These are phyloP conservation scores for Nerophis ophidion DNA, from an alignment of 2,113 vertebrate genomes.

Conservation along the genomic window DNA sequence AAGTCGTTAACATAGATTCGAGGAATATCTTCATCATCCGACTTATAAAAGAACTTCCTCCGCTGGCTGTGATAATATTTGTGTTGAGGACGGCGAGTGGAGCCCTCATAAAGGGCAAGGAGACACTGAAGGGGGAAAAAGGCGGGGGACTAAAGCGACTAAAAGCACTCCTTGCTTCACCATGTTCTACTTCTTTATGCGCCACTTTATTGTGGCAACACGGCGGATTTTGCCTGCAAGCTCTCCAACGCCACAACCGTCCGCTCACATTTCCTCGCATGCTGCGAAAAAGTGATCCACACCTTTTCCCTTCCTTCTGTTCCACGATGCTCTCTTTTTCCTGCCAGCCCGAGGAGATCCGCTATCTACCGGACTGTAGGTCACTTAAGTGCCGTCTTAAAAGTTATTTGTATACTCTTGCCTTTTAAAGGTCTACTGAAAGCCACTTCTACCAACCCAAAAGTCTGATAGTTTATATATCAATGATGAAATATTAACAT, in stretches of 20 bases:
- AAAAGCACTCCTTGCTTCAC: constrained; percentile 16
- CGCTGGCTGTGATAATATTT: constrained; percentile 65
- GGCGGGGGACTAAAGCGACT: constrained; percentile 27
- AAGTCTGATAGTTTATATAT: too few species aligned
- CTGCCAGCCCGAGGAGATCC: constrained; percentile 34
- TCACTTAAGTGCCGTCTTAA: too few species aligned
- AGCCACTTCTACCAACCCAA: too few species aligned
- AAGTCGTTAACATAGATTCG: constrained; percentile 67
- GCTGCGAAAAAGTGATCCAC: constrained; percentile 57
- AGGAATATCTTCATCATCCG: constrained; percentile 64
- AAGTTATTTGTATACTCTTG: too few species aligned
- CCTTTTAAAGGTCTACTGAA: too few species aligned
- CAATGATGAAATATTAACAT: too few species aligned
- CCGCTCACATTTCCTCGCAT: constrained; percentile 53
- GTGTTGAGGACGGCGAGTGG: constrained; percentile 53
- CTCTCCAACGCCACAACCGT: constrained; percentile 32
- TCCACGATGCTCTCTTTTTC: constrained; percentile 41
- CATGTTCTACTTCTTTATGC: constrained; percentile 2
- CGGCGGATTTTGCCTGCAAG: constrained; percentile 23
- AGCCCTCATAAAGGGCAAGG: constrained; percentile 16
- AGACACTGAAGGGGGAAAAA: constrained; percentile 10
- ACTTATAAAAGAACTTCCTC: constrained; percentile 66
- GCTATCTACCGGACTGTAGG: neutral
- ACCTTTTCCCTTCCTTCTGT: constrained; percentile 42
- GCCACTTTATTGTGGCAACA: neutral